Percentiles rank a stretch among this genome's conserved stretches.
phyloP scores from a whole-genome alignment of 2,797 vertebrate genomes.

The Poeciliopsis turneri region DNA sequence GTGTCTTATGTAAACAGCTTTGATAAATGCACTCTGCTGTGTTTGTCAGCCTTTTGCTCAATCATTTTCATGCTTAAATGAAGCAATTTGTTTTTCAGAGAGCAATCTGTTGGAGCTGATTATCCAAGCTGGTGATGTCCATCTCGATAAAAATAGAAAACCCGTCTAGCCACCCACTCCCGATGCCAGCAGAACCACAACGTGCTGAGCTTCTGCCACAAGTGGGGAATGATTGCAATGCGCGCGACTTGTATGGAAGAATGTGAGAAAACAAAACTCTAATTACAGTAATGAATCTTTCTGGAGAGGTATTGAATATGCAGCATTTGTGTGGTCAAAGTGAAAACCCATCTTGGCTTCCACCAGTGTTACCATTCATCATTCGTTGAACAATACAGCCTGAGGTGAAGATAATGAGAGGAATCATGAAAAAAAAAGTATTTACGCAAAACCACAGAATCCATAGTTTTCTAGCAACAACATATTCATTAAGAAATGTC shows the following conservation, averaged over 20 bases:
- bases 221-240: conserved; percentile 48
- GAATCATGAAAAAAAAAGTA: conserved; percentile 36
- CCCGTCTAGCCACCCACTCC: conserved; percentile 61
- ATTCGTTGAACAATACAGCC: conserved; percentile 69
- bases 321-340: conserved; percentile 73
- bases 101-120: conserved; percentile 82
- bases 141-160: conserved; percentile 78
- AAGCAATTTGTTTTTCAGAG: conserved; percentile 82
- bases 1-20: conserved; percentile 77
- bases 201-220: conserved; percentile 44
- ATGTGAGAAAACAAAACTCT: conserved; percentile 72
- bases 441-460: conserved; percentile 29
- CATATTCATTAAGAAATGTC: conserved; percentile 2
- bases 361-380: conserved; percentile 68
- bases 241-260: conserved; percentile 57
- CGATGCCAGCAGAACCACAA: conserved; percentile 40
- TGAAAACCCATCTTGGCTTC: conserved; percentile 69
- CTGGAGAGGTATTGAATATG: conserved; percentile 74
- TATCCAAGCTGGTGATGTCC: conserved; percentile 82
- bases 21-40: conserved; percentile 81
- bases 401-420: conserved; percentile 61
- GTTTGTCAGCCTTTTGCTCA: conserved; percentile 81
- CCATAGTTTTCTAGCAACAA: conserved; percentile 18
- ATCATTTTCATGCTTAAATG: conserved; percentile 84
- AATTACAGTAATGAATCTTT: conserved; percentile 85